Base-by-base conservation (phyloP, 2,888 invertebrate genomes). In the Latrodectus hesperus region DNA sequence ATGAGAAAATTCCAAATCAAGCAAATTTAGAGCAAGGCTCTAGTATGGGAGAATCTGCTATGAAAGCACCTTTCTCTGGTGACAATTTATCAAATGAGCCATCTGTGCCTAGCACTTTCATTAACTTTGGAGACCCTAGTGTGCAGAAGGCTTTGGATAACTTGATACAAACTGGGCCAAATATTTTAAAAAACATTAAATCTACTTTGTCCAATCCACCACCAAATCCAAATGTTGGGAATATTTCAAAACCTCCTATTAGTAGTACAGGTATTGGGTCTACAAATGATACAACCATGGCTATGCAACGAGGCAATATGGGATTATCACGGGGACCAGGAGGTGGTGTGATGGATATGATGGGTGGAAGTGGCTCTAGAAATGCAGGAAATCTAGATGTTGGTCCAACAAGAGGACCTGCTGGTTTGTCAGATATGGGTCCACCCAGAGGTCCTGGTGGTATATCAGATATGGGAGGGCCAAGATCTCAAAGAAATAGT, bases 141-240 rank as follows among this genome's bases (percentile, higher is more conserved):
- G 92, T 93, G 22, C 92, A 93, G 91, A 92, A 92, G 89, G 93
- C 93, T 5, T 90, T 93, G 17, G 92, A 93, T 82, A 92, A 91
- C 88, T 91, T 93, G n/a, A 92, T 93, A 78, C 92, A 92, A 86
- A 92, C 91, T 89, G 92, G 92, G 6, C 92, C 92, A 16, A 91
- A 90, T 84, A 90, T 92, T 26, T 89, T 92, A 81, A 91, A 91
- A 81, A 92, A 90, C 89, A 90, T 92, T 68, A 82, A 83, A 38
- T 79, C 88, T 49, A 70, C 55, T 67, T 55, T 68, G 12, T 65
- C 67, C 26, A 78, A 55, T 17, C 16, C 67, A 55, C 71, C 53
- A 17, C 52, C 55, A 26, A 75, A 10, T 10, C 51, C 26, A 22
- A 49, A 64, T 64, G 14, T 70, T 60, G 68, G 55, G 49, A 68